These are phyloP conservation scores for Sturnira hondurensis DNA, from an alignment of 2,113 vertebrate species.

Conservation along the genomic window DNA sequence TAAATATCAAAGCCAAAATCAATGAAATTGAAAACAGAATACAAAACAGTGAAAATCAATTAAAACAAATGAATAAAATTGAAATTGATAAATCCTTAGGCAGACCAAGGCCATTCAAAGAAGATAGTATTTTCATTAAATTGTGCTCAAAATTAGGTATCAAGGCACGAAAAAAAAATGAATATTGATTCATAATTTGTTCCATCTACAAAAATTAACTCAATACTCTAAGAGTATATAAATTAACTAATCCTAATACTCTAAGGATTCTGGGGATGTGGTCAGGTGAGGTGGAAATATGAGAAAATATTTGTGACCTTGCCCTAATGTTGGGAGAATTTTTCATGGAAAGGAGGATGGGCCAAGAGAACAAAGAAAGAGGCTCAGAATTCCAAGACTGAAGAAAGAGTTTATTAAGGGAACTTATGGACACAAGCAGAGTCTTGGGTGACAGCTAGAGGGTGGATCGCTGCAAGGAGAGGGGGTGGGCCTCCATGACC, in stretches of 20 bases:
- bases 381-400: neutral
- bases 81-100: neutral
- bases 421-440: neutral
- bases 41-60: neutral
- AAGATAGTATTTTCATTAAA: neutral
- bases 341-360: neutral
- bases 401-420: neutral
- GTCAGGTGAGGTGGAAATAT: too few species aligned
- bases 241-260: neutral
- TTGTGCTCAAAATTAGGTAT: neutral
- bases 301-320: neutral
- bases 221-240: too few species aligned
- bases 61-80: neutral
- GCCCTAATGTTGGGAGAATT: neutral
- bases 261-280: neutral
- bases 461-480: neutral
- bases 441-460: neutral
- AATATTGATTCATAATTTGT: neutral
- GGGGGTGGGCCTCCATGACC: neutral
- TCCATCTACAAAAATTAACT: neutral
- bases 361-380: neutral
- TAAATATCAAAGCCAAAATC: neutral
- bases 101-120: neutral
- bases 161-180: neutral
- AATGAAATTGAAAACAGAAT: neutral